A percentile compares a stretch with the other conserved stretches of the same genome.
Conservation (phyloP, 2,113 vertebrate species). For the Zapornia atra region DNA sequence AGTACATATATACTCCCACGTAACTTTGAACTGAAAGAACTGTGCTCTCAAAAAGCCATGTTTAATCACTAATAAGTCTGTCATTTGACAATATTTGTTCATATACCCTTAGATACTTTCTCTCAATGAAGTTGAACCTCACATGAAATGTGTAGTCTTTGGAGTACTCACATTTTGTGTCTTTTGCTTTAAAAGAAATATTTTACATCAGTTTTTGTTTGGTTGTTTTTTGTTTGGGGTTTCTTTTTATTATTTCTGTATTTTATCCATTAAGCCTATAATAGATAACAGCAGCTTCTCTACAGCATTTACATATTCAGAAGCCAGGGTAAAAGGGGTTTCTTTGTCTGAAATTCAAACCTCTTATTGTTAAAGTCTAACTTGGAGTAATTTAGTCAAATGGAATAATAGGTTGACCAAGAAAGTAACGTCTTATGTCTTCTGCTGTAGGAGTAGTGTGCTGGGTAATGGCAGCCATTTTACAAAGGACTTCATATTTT, state of each 20-base stretch:
- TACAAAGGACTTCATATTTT: slow-evolving; percentile 16
- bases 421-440: not conserved
- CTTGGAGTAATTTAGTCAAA: not conserved
- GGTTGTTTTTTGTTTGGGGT: too few relatives aligned
- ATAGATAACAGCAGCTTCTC: not conserved
- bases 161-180: not conserved
- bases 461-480: not conserved
- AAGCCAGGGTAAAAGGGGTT: not conserved
- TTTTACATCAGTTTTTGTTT: not conserved
- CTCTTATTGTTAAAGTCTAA: not conserved
- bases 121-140: not conserved
- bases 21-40: not conserved
- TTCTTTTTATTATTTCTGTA: not conserved
- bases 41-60: not conserved
- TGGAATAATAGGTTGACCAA: not conserved
- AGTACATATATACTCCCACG: not conserved
- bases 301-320: not conserved
- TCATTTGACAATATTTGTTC: not conserved
- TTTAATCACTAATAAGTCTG: not conserved
- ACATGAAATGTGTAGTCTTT: not conserved
- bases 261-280: not conserved
- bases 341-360: not conserved
- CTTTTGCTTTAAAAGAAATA: not conserved
- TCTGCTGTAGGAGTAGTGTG: not conserved
- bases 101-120: not conserved